Conservation (phyloP, 2,113 vertebrate genomes). For the Leiothrix lutea region DNA sequence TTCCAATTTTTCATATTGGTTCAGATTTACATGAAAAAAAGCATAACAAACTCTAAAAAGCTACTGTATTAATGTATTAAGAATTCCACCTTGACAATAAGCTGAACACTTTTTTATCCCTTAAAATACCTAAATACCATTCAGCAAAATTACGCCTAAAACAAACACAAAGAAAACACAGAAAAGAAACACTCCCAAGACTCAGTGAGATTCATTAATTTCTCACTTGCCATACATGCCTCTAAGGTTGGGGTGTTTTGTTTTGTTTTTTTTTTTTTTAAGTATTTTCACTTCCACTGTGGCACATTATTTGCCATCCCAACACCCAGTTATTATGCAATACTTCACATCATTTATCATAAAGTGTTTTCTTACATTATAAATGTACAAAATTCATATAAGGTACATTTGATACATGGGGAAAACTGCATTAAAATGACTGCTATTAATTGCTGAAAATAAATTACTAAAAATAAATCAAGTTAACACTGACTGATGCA, state of each 20-base stretch:
- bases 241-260: neutral
- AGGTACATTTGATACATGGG: neutral
- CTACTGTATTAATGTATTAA: neutral
- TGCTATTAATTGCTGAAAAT: neutral
- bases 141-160: neutral
- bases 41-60: neutral
- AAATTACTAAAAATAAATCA: neutral
- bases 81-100: neutral
- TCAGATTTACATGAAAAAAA: neutral
- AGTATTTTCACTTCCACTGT: neutral
- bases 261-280: neutral
- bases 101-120: neutral
- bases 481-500: neutral
- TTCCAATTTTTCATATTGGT: neutral
- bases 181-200: neutral
- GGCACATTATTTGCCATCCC: neutral
- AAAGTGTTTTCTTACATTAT: neutral
- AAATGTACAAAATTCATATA: neutral
- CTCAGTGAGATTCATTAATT: neutral
- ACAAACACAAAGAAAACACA: neutral
- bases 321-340: neutral
- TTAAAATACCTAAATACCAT: neutral
- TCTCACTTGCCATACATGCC: neutral
- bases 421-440: neutral
- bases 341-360: neutral